Evolutionary conservation across 2,113 vertebrate genomes (phyloP).

Genomic region (Heterotis niloticus): DNA sequence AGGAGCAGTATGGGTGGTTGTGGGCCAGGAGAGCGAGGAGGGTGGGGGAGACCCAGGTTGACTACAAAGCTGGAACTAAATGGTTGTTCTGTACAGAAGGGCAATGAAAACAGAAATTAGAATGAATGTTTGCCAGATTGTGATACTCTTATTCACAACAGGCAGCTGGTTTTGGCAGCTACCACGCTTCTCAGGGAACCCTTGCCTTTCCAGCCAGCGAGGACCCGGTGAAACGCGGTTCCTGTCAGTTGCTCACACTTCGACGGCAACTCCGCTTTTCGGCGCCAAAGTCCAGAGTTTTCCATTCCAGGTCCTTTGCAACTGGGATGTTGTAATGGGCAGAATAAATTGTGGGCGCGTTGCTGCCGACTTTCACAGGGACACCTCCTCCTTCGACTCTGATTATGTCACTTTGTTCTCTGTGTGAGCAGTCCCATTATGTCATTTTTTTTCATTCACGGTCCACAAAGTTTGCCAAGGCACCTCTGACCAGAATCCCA

Average conservation of each 20-base stretch:
- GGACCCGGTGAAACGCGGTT: background rate
- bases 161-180: background rate
- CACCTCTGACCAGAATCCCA: too few species aligned
- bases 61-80: too few species aligned
- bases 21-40: too few species aligned
- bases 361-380: background rate
- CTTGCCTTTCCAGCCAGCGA: slow-evolving; percentile 4
- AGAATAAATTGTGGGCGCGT: slow-evolving; percentile 5
- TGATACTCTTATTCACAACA: background rate
- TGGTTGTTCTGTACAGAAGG: too few species aligned
- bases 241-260: slow-evolving; percentile 8
- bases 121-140: background rate
- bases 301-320: background rate
- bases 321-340: background rate
- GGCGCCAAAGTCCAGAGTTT: background rate
- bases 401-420: background rate
- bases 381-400: background rate
- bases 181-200: background rate
- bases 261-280: background rate
- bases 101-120: background rate
- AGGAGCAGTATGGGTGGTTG: too few species aligned
- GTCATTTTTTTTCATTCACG: background rate
- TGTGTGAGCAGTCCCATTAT: slow-evolving; percentile 7
- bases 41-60: too few species aligned
- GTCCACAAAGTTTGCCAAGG: background rate